Conservation (phyloP, 1,140 invertebrate genomes). For the Octopus sinensis region DNA sequence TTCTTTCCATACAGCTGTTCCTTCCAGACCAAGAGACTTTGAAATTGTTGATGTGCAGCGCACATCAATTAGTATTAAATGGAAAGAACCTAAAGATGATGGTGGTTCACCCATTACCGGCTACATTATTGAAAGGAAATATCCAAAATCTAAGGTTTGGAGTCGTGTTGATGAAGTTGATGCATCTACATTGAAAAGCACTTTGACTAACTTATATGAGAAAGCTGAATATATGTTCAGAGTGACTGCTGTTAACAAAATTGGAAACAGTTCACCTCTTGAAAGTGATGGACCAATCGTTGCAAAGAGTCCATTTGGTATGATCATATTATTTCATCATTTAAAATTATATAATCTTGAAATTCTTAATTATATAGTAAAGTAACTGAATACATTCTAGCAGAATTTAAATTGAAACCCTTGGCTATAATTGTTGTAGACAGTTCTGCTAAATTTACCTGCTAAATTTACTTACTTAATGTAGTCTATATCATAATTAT, state of each 20-base stretch:
- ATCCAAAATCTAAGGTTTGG: slow-evolving; percentile 49
- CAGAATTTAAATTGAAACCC: too few relatives aligned
- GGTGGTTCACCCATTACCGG: slow-evolving; percentile 86
- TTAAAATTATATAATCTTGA: background rate
- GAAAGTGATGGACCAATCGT: slow-evolving; percentile 64
- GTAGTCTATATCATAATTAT: too few relatives aligned
- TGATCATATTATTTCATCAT: slow-evolving; percentile 16
- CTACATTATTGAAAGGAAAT: slow-evolving; percentile 94
- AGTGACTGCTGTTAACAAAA: slow-evolving; percentile 84
- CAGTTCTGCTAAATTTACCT: too few relatives aligned
- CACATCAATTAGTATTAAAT: slow-evolving; percentile 41
- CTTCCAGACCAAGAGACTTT: slow-evolving; percentile 25
- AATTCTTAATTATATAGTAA: too few relatives aligned
- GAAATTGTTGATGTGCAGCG: slow-evolving; percentile 56
- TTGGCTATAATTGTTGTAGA: too few relatives aligned
- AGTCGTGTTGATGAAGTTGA: background rate
- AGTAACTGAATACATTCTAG: too few relatives aligned
- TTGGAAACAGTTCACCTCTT: slow-evolving; percentile 70
- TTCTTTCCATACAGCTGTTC: background rate
- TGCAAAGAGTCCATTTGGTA: slow-evolving; percentile 56
- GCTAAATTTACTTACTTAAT: too few relatives aligned
- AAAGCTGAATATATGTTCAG: slow-evolving; percentile 92
- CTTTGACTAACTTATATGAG: slow-evolving; percentile 57
- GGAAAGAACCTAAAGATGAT: slow-evolving; percentile 76
- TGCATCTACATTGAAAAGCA: background rate